These are phyloP conservation scores for Tupiocoris notatus DNA, from an alignment of 2,888 invertebrate species.

Conservation along the genomic window DNA sequence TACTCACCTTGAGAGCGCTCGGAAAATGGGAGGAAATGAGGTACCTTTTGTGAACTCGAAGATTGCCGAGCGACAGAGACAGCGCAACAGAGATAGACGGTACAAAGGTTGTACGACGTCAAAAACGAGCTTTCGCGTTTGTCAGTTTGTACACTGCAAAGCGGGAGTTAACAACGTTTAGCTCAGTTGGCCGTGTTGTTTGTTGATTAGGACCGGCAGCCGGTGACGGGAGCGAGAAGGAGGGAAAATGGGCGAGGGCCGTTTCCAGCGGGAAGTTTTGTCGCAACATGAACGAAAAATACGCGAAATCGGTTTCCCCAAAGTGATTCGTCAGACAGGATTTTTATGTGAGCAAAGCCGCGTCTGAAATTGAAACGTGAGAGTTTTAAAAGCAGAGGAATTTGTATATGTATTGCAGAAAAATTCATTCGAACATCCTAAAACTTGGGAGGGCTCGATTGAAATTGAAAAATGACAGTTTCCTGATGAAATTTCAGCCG, in stretches of 20 bases:
- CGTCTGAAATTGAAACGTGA: too few species aligned
- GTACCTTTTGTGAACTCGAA: not conserved
- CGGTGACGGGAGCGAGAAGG: not conserved
- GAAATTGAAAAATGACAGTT: too few species aligned
- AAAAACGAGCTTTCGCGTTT: not conserved
- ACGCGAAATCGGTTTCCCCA: too few species aligned
- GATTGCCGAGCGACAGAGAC: not conserved
- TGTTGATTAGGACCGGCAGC: not conserved
- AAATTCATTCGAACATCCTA: too few species aligned
- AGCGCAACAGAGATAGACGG: not conserved
- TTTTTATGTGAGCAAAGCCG: too few species aligned
- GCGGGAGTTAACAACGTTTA: not conserved
- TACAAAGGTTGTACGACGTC: not conserved
- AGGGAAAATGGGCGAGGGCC: not conserved
- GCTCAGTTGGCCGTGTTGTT: not conserved
- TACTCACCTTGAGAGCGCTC: not conserved
- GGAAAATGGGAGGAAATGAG: not conserved
- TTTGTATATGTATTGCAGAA: too few species aligned
- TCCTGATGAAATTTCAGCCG: too few species aligned
- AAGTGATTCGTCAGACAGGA: too few species aligned
- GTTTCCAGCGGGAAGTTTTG: not conserved
- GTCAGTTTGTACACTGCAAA: not conserved
- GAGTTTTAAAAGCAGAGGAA: too few species aligned
- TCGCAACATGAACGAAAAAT: too few species aligned
- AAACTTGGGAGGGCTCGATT: too few species aligned